Base-by-base conservation (phyloP, 2,113 vertebrate species). In the Columba livia region DNA sequence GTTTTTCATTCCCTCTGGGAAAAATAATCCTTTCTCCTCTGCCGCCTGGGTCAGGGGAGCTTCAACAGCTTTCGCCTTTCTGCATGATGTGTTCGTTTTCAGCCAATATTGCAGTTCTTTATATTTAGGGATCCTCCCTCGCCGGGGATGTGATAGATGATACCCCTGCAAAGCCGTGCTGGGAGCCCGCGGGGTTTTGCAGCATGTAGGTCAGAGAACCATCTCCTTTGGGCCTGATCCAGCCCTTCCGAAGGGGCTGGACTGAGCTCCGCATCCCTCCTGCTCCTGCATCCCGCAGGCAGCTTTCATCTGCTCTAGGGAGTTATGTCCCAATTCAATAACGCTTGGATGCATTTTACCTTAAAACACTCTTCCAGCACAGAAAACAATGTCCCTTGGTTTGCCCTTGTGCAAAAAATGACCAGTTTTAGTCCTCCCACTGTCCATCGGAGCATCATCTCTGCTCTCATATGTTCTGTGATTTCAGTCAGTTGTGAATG, bases 171-270 rank as follows among this genome's bases (percentile, higher is more conserved):
- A 79, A 88, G 78, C 74, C 10, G 0, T 57, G 79, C 71, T 77
- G 85, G 65, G 48, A 85, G 75, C 77, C 87, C 0, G 2, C 7
- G 0, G 84, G 81, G 34, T 78, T 83, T 66, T 17, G 94, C 82
- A 47, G 83, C 82, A 51, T 71, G 58, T 88, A 85, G 93, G 90
- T 83, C 82, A 67, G 88, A 79, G 64, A 80, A 20, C 14, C 10
- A 7, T n/a, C 82, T 88, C 85, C 82, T 88, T 44, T 91, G 94
- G 91, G 82, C 48, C 51, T 83, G 82, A 67, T 93, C 93, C 88
- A 95, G 90, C 50, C 79, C 89, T 96, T 73, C 79, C 70, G 42
- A 84, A 69, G 75, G 19, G 60, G 28, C 11, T 70, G 82, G 88
- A 26, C 78, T 8, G 31, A 65, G n/a, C 28, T 92, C 26, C 80